Evolutionary conservation across 2,113 vertebrate genomes (phyloP), one percentile per base, ranked within the genome.

Genomic region (Microtus richardsoni): DNA sequence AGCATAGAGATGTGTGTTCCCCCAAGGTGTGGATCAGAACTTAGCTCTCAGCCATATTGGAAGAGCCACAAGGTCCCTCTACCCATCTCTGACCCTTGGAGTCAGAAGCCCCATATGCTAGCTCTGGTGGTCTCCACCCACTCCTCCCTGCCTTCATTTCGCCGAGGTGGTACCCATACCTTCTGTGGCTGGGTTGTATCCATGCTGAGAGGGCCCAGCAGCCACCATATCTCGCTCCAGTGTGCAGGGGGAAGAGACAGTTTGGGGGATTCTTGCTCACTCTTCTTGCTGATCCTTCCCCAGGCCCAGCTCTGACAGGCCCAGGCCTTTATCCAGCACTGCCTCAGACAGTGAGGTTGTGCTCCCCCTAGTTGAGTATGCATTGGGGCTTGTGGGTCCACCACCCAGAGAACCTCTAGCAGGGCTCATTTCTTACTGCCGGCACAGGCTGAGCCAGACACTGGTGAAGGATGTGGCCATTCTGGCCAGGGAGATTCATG

Each of bases 381-480:
- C 73, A n/a, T 66, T 36, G 33, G 16, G 21, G 13, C 41, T 83
- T 62, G 54, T 62, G n/a, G 17, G 82, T 66, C 82, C 39, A 84
- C 60, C 62, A 17, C 39, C 82, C 26, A 62, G 58, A 83, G 58
- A 58, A 30, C 58, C n/a, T 68, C 78, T 75, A 1, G 0, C 6
- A 22, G 93, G 28, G 21, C 30, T 39, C 2, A 7, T 66, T 49
- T 83, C 66, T 13, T 30, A 36, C 49, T 64, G 22, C 87, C 2
- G 92, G 30, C 93, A 79, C 95, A 99, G 99, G 88, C 98, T 99
- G 95, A 99, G 99, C 98, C 99, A 99, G 91, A 99, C 99, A 22
- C 98, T 99, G 97, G 99, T 99, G 96, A 99, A 99, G 98, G 99
- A 99, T n/a, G 98, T 99, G 41, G 99, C 99, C 47, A 99, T 99